Base-by-base conservation (phyloP, 1,140 invertebrate species). In the Drosophila elegans region DNA sequence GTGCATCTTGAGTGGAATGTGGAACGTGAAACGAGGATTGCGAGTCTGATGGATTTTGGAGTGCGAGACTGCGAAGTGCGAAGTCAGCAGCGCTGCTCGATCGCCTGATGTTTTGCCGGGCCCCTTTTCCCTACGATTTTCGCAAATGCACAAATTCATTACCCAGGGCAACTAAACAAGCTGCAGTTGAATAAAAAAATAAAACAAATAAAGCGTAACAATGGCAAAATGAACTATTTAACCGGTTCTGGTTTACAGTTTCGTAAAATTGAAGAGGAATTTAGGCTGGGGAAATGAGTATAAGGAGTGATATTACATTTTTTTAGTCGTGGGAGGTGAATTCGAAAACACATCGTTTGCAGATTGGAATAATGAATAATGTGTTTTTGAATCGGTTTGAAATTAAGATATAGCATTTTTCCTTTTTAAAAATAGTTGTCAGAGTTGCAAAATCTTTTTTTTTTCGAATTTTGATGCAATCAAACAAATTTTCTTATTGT, bases 401-500 rank as follows among this genome's bases (percentile, higher is more conserved):
- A 0, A 21, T 21, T 21, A 21, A 1, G 16, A 21, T 21, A 21
- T 21, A 0, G 16, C 16, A 21, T 32, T 2, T 7, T 32, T 32
- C 1, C 29, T 32, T 32, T 32, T 32, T 4, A 32, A 32, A 32
- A 5, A 32, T 32, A 5, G 29, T 32, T 32, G 5, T 32, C 7
- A 7, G 29, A 7, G 29, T 32, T 32, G 29, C 29, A 27, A 21
- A 55, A 2, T 4, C 11, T 6, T 11, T 61, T 11, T 61, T 38
- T 16, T 7, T 38, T 55, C 11, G n/a, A 2, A 9, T 16, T 39
- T 42, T 4, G 39, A 36, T 57, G n/a, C 12, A n/a, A 36, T 13
- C 13, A 67, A 69, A 78, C 39, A 75, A 64, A 81, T 79, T 73
- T 82, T 76, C 52, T 74, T 79, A 86, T 86, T 86, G 83, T 86